Conservation (phyloP, 2,113 vertebrate genomes). For the Orthonyx spaldingii region DNA sequence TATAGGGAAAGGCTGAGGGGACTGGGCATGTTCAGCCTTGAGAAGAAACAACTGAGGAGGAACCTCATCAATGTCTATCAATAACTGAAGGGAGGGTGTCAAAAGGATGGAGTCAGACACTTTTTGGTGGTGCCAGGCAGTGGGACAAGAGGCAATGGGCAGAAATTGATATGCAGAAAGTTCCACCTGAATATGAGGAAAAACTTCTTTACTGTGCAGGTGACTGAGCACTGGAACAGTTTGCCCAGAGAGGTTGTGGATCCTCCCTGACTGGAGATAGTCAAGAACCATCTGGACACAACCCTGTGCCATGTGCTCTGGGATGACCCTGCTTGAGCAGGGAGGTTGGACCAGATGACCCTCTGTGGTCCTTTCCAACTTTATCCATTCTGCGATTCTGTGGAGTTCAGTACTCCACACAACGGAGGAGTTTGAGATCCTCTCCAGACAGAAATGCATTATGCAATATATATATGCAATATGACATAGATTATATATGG, state of each 20-base stretch:
- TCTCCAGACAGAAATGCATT: not conserved
- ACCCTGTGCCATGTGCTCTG: rapidly evolving
- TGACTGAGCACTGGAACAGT: not conserved
- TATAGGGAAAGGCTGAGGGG: not conserved
- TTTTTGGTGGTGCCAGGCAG: not conserved
- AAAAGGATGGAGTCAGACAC: not conserved
- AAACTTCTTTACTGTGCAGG: not conserved
- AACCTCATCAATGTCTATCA: too few species aligned
- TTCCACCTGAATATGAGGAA: not conserved
- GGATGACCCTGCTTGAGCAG: not conserved
- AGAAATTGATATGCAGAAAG: not conserved
- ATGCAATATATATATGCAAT: too few species aligned
- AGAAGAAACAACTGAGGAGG: not conserved
- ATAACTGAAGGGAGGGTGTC: not conserved
- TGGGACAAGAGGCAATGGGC: not conserved
- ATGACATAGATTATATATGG: not conserved
- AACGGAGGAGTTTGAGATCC: not conserved
- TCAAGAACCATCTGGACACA: not conserved
- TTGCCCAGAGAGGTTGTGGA: not conserved
- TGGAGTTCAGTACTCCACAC: not conserved
- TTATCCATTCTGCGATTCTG: not conserved
- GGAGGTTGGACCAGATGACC: not conserved
- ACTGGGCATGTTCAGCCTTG: rapidly evolving
- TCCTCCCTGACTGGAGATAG: not conserved
- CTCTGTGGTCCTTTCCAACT: not conserved